A percentile compares a stretch with the other conserved stretches of the same genome.
Conservation (phyloP, 2,888 invertebrate species). For the Drosophila yooni region DNA sequence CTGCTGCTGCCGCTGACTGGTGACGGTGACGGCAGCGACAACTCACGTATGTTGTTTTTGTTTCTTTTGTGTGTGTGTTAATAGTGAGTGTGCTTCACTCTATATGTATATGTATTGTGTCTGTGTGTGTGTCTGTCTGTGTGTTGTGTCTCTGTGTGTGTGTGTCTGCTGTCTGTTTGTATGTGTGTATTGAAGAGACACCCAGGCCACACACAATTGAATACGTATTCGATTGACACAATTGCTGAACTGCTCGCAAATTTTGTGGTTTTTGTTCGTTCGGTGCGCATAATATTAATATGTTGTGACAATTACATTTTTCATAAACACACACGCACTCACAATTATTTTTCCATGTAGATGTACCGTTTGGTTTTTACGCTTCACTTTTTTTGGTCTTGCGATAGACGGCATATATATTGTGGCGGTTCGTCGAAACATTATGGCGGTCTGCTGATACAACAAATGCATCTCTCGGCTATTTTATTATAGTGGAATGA, state of each 20-base stretch:
- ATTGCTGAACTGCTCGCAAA: slow-evolving; percentile 40
- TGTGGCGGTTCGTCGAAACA: slow-evolving; percentile 38
- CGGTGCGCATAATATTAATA: slow-evolving; percentile 51
- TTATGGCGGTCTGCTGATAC: slow-evolving; percentile 7
- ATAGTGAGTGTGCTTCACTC: slow-evolving; percentile 30
- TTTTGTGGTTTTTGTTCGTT: slow-evolving; percentile 27
- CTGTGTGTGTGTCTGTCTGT: slow-evolving; percentile 25
- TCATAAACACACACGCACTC: slow-evolving; percentile 67
- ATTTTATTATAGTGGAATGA: slow-evolving; percentile 10
- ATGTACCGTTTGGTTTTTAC: slow-evolving; percentile 69
- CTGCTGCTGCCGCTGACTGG: slow-evolving; percentile 42
- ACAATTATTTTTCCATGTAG: slow-evolving; percentile 67
- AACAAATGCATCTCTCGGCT: not conserved
- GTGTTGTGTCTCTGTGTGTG: slow-evolving; percentile 21
- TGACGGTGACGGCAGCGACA: slow-evolving; percentile 71
- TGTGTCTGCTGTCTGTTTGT: slow-evolving; percentile 29
- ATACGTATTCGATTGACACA: slow-evolving; percentile 29
- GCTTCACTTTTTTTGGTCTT: slow-evolving; percentile 73
- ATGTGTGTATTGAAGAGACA: slow-evolving; percentile 46
- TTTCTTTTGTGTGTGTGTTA: slow-evolving; percentile 54
- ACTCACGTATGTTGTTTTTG: slow-evolving; percentile 74
- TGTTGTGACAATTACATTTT: slow-evolving; percentile 42
- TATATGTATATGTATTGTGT: not conserved
- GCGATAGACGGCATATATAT: slow-evolving; percentile 38
- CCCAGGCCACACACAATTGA: slow-evolving; percentile 52